phyloP scores from a whole-genome alignment of 2,113 vertebrate species.

The Myrmecobius fasciatus region DNA sequence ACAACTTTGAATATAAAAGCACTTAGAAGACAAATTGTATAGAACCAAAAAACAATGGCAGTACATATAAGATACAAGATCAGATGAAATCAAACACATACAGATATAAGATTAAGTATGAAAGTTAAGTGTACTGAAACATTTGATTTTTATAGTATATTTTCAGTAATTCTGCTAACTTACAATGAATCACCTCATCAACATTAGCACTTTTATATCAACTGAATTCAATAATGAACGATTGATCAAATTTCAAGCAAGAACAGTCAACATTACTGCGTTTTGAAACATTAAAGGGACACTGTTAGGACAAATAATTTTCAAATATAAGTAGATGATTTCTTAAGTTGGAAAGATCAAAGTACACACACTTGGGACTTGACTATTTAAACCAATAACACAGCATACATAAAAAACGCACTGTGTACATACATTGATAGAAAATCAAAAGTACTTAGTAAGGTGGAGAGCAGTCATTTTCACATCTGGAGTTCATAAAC shows the following conservation, averaged over 20 bases:
- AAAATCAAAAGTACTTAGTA: constrained; percentile 56
- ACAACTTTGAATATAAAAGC: constrained; percentile 54
- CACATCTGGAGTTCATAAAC: constrained; percentile 66
- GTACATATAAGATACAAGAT: constrained; percentile 62
- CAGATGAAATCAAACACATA: constrained; percentile 55
- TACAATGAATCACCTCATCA: constrained; percentile 57
- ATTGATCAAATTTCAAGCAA: constrained; percentile 41
- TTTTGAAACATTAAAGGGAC: constrained; percentile 63
- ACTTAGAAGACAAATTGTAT: constrained; percentile 35
- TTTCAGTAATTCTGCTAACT: constrained; percentile 66
- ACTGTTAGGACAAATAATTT: constrained; percentile 67
- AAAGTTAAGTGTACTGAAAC: constrained; percentile 50
- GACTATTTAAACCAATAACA: constrained; percentile 48
- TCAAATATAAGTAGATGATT: constrained; percentile 57
- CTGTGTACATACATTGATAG: constrained; percentile 53
- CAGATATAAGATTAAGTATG: constrained; percentile 64
- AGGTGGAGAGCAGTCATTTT: constrained; percentile 59
- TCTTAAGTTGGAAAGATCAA: constrained; percentile 54
- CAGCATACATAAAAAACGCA: constrained; percentile 56
- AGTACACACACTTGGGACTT: constrained; percentile 51
- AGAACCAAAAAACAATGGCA: constrained; percentile 55
- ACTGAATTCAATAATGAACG: constrained; percentile 46
- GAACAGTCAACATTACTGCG: constrained; percentile 47
- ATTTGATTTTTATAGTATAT: constrained; percentile 62
- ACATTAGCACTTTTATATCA: constrained; percentile 54